Evolutionary conservation across 1,140 invertebrate species (phyloP).

Genomic region (Saxidomus purpurata): DNA sequence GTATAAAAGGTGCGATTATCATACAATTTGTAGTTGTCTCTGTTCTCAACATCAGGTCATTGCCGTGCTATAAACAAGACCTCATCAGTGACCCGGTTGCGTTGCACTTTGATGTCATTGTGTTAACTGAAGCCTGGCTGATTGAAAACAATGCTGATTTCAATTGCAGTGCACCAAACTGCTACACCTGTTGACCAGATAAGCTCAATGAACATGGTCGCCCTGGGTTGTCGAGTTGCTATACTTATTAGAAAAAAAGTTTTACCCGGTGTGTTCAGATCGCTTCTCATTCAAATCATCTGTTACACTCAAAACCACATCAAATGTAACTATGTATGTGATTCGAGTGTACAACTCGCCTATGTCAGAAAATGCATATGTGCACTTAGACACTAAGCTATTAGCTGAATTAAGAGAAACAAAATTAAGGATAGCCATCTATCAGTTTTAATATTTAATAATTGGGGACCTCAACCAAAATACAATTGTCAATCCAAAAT

Average conservation of each 20-base stretch:
- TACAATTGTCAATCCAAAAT: not conserved
- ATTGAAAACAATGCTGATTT: slow-evolving; percentile 18
- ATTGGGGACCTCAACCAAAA: slow-evolving; percentile 40
- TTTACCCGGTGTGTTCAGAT: not conserved
- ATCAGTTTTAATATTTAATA: slow-evolving; percentile 6
- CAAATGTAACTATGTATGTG: not conserved
- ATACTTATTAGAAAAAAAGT: not conserved
- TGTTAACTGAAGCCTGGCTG: slow-evolving; percentile 57
- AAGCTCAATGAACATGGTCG: not conserved
- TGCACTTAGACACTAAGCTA: not conserved
- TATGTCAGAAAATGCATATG: not conserved
- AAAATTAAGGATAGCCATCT: not conserved
- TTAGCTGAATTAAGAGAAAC: too few species aligned
- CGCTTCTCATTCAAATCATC: not conserved
- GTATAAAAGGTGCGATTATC: not conserved
- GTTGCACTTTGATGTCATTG: slow-evolving; percentile 20
- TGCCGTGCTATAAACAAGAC: slow-evolving; percentile 16
- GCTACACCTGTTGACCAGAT: not conserved
- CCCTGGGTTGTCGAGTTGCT: slow-evolving; percentile 7
- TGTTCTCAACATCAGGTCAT: slow-evolving; percentile 44
- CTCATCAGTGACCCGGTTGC: slow-evolving; percentile 19
- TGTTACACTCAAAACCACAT: not conserved
- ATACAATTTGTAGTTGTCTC: slow-evolving; percentile 29
- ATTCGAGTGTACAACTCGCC: slow-evolving; percentile 40
- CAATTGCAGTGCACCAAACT: not conserved